Conservation (phyloP, 92 coral and sea anemone genomes). For the Heteractis magnifica region DNA sequence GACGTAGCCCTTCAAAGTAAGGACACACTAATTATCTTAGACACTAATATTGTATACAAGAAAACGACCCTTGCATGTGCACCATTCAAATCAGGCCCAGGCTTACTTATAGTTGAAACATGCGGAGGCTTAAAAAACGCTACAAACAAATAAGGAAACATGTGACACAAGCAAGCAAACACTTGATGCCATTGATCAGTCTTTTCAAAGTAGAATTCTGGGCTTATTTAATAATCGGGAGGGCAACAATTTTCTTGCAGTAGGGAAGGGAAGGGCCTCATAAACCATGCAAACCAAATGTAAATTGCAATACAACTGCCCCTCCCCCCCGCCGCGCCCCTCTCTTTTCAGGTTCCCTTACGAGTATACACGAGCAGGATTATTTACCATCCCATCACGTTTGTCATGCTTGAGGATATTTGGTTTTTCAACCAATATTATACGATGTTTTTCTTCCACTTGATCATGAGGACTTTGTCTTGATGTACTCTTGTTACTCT, state of each 20-base stretch:
- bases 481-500: not conserved
- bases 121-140: too few species aligned
- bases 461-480: not conserved
- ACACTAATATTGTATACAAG: too few species aligned
- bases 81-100: too few species aligned
- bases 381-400: constrained; percentile 11
- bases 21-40: not conserved
- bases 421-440: constrained; percentile 24
- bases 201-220: too few species aligned
- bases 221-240: too few species aligned
- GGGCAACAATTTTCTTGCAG: too few species aligned
- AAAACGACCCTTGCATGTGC: too few species aligned
- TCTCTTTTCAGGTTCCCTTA: not conserved
- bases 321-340: not conserved
- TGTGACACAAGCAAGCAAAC: too few species aligned
- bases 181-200: too few species aligned
- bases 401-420: constrained; percentile 24
- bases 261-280: too few species aligned
- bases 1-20: constrained; percentile 53
- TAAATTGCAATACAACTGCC: not conserved
- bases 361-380: not conserved
- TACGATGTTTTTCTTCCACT: constrained; percentile 1
- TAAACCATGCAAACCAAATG: not conserved
- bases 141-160: too few species aligned
- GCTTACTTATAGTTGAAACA: too few species aligned